Conservation (phyloP, 2,797 vertebrate species). For the Halcyon smyrnensis region DNA sequence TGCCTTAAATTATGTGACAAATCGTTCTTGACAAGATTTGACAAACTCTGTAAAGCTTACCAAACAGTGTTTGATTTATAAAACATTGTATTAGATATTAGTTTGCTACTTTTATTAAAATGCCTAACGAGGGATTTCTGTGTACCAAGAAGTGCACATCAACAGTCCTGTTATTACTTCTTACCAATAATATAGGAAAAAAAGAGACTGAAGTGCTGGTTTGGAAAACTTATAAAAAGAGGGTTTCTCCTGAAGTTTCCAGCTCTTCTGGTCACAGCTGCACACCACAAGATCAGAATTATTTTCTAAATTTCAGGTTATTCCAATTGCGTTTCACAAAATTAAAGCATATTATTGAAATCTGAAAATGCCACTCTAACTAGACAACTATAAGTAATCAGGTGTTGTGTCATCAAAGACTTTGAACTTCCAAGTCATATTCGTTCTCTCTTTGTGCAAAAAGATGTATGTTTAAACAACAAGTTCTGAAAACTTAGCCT, state of each 20-base stretch:
- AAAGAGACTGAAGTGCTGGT: neutral
- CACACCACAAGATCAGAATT: neutral
- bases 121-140: neutral
- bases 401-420: neutral
- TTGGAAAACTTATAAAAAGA: neutral
- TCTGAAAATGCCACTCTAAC: neutral
- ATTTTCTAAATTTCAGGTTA: neutral
- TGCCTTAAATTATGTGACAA: conserved; percentile 30
- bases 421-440: neutral
- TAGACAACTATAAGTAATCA: neutral
- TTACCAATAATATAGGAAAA: neutral
- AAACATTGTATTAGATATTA: neutral
- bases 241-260: neutral
- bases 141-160: neutral
- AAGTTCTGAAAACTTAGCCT: neutral
- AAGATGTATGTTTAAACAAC: neutral
- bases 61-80: neutral
- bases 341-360: neutral
- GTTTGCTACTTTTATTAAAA: neutral
- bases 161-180: neutral
- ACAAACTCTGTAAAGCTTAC: conserved; percentile 6
- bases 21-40: conserved; percentile 32
- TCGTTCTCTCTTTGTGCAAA: neutral
- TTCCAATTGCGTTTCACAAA: neutral
- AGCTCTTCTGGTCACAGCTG: neutral